Conservation (phyloP, 53 echinoderm and acorn worm genomes). For the Echinarachnius parma region DNA sequence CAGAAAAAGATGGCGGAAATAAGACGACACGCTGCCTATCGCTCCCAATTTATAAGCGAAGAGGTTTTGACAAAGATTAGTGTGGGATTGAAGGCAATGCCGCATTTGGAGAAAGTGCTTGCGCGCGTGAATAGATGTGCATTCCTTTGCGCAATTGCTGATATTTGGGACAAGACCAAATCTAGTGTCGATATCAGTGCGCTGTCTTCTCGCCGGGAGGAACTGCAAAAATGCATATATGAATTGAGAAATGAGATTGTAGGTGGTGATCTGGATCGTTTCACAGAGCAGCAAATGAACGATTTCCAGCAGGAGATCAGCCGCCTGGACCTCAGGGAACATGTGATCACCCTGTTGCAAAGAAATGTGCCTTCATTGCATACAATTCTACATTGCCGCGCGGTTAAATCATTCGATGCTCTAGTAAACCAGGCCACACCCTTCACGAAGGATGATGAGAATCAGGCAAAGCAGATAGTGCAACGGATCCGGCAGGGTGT, state of each 20-base stretch:
- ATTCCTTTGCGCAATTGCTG: constrained; percentile 9
- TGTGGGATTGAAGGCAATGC: neutral
- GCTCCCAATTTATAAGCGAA: neutral
- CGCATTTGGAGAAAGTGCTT: constrained; percentile 16
- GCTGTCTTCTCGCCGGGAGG: neutral
- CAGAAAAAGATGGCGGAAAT: neutral
- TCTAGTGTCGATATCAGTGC: too few species aligned
- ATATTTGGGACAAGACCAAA: neutral
- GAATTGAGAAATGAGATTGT: constrained; percentile 14
- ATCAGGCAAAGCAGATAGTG: neutral
- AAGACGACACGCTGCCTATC: neutral
- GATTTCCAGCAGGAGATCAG: constrained; percentile 18
- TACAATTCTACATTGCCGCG: neutral
- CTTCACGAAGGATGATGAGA: constrained; percentile 14
- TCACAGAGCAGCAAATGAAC: constrained; percentile 30
- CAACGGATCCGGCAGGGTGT: neutral
- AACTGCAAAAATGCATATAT: too few species aligned
- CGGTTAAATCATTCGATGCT: constrained; percentile 8
- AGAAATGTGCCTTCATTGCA: constrained; percentile 7
- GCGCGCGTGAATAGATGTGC: constrained; percentile 28
- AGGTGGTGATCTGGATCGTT: constrained; percentile 14
- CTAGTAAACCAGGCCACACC: neutral
- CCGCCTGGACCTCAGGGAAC: neutral
- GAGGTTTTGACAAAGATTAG: neutral
- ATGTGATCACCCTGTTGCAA: neutral